These are phyloP conservation scores for Machaerirhynchus nigripectus DNA, from an alignment of 2,113 vertebrate genomes.

Conservation along the genomic window DNA sequence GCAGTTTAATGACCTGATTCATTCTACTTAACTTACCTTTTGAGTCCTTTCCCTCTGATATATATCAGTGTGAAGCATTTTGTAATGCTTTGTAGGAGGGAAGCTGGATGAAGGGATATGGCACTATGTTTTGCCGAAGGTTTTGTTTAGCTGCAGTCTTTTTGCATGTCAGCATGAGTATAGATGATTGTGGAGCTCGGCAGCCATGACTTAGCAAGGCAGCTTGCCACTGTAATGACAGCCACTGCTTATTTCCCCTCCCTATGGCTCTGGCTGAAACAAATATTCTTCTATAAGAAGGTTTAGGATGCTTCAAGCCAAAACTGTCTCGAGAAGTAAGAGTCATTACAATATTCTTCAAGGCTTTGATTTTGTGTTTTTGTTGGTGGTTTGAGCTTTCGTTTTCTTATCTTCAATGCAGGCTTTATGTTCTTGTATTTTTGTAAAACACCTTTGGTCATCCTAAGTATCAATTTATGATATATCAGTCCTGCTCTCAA, in stretches of 20 bases:
- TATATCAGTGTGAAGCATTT: not conserved
- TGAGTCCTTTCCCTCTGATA: not conserved
- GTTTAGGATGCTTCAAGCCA: not conserved
- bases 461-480: not conserved
- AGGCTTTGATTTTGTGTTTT: not conserved
- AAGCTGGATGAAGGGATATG: not conserved
- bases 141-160: conserved; percentile 26
- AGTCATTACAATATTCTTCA: not conserved
- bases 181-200: not conserved
- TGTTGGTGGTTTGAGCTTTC: not conserved
- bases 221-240: not conserved
- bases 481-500: not conserved
- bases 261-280: not conserved
- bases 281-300: not conserved
- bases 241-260: not conserved
- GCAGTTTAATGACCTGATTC: not conserved
- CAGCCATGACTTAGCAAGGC: conserved; percentile 24
- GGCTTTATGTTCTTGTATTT: not conserved
- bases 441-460: not conserved
- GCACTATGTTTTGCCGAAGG: not conserved
- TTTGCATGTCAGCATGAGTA: conserved; percentile 15
- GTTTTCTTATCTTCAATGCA: not conserved
- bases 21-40: not conserved
- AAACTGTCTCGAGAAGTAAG: not conserved
- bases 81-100: not conserved